Conservation (phyloP, 2,113 vertebrate species). For the Dasyornis broadbenti region DNA sequence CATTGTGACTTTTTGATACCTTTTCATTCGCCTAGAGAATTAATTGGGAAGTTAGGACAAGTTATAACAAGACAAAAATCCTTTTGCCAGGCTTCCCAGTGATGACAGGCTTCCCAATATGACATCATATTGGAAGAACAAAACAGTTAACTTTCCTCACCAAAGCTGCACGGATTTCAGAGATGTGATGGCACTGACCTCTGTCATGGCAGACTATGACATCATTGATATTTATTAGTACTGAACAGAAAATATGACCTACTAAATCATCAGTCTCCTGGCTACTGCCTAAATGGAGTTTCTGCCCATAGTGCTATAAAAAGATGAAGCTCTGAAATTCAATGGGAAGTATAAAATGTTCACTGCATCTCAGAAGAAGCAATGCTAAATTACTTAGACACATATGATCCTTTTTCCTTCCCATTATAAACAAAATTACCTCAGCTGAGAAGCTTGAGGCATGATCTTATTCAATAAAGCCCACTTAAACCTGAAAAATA, state of each 20-base stretch:
- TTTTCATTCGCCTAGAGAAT: not conserved
- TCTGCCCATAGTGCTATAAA: not conserved
- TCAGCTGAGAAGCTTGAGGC: not conserved
- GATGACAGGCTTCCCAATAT: not conserved
- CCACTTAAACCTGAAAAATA: conserved; percentile 38
- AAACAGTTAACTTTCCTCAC: not conserved
- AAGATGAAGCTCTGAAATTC: conserved; percentile 12
- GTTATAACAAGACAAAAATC: not conserved
- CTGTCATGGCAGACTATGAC: not conserved
- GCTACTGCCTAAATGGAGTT: not conserved
- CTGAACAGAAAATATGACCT: not conserved
- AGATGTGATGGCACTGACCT: not conserved
- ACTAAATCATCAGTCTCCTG: not conserved
- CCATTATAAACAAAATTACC: not conserved
- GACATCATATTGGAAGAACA: not conserved
- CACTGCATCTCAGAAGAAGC: not conserved
- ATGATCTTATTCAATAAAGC: conserved; percentile 29
- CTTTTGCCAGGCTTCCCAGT: not conserved
- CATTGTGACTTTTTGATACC: not conserved
- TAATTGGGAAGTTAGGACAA: not conserved
- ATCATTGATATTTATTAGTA: not conserved
- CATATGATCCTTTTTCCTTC: not conserved
- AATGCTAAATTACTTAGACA: conserved; percentile 1
- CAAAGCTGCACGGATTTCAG: not conserved
- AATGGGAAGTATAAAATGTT: not conserved